A percentile compares a stretch with the other conserved stretches of the same genome.
Conservation (phyloP, 1,140 invertebrate genomes). For the Proales similis region DNA sequence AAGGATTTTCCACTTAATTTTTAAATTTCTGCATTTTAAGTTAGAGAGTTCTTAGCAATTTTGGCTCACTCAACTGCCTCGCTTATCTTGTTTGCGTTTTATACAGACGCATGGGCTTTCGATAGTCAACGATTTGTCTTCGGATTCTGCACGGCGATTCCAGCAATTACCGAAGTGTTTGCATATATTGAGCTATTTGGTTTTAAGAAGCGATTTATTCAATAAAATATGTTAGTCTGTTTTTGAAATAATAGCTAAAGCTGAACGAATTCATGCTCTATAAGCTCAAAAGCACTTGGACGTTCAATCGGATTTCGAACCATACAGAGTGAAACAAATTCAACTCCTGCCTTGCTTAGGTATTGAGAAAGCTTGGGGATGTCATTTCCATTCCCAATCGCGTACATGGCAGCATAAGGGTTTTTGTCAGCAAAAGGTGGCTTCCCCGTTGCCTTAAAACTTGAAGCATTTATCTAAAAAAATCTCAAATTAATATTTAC, state of each 20-base stretch:
- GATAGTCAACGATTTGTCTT: slow-evolving; percentile 11
- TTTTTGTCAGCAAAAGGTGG: slow-evolving; percentile 61
- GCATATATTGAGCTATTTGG: slow-evolving; percentile 17
- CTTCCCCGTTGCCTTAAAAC: slow-evolving; percentile 69
- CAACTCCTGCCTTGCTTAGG: slow-evolving; percentile 44
- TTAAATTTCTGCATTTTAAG: background rate
- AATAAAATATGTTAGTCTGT: slow-evolving; percentile 8
- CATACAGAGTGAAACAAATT: slow-evolving; percentile 48
- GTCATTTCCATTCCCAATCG: slow-evolving; percentile 21
- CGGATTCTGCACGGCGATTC: slow-evolving; percentile 34
- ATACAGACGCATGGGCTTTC: slow-evolving; percentile 26
- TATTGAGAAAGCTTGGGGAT: slow-evolving; percentile 42
- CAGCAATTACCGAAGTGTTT: slow-evolving; percentile 24
- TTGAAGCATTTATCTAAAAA: background rate
- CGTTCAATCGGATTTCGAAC: slow-evolving; percentile 43
- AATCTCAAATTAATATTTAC: slow-evolving; percentile 45
- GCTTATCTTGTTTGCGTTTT: slow-evolving; percentile 26
- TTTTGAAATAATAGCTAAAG: background rate
- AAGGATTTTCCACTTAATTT: background rate
- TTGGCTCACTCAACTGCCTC: slow-evolving; percentile 26
- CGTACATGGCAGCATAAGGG: slow-evolving; percentile 14
- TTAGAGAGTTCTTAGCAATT: background rate
- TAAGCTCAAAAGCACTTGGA: slow-evolving; percentile 42
- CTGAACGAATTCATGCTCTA: slow-evolving; percentile 40
- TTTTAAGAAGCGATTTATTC: slow-evolving; percentile 6